Conservation (phyloP, 1,140 invertebrate species). For the Brachionus angularis region DNA sequence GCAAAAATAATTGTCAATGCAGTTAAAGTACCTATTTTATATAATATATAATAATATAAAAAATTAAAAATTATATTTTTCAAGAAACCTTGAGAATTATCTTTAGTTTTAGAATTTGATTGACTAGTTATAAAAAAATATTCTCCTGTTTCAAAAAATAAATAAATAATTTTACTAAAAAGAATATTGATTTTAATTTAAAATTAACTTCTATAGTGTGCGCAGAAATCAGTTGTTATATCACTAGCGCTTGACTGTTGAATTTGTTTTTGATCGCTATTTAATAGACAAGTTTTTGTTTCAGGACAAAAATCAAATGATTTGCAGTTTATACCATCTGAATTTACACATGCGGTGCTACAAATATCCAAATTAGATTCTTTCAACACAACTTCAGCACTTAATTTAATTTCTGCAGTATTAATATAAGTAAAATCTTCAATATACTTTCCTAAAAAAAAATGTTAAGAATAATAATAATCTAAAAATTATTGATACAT, state of each 20-base stretch:
- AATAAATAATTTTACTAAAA: not conserved
- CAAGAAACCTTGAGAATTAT: not conserved
- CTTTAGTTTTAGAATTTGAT: not conserved
- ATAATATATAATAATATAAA: not conserved
- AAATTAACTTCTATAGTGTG: constrained; percentile 29
- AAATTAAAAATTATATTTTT: not conserved
- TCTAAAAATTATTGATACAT: not conserved
- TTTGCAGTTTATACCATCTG: constrained; percentile 30
- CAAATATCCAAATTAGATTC: constrained; percentile 5
- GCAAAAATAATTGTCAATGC: constrained; percentile 34
- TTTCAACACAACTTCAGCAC: constrained; percentile 14
- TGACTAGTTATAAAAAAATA: constrained; percentile 26
- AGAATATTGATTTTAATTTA: not conserved
- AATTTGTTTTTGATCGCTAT: constrained; percentile 18
- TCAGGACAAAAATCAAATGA: constrained; percentile 38
- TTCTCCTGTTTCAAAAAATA: constrained; percentile 8
- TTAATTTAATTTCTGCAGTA: not conserved
- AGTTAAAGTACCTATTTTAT: not conserved
- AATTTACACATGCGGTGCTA: constrained; percentile 25
- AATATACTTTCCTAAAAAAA: constrained; percentile 39
- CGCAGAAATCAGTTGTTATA: not conserved
- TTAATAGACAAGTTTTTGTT: constrained; percentile 28
- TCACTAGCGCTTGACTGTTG: not conserved
- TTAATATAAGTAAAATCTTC: constrained; percentile 36
- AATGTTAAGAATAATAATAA: not conserved